These are phyloP conservation scores for Drosophila borborema DNA, from an alignment of 2,888 invertebrate species.

Conservation along the genomic window DNA sequence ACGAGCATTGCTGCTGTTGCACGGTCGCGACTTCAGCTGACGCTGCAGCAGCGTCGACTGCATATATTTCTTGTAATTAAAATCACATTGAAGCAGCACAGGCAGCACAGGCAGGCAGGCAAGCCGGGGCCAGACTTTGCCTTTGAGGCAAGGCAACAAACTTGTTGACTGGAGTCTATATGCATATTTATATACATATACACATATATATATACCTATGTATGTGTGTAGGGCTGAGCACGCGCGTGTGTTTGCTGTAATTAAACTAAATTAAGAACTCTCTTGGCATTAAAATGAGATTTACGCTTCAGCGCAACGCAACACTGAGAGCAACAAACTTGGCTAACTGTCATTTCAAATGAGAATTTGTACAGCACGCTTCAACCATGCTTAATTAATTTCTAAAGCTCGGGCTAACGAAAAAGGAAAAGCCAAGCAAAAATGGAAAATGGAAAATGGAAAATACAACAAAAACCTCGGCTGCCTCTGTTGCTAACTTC, in stretches of 20 bases:
- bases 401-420: slow-evolving; percentile 45
- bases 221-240: slow-evolving; percentile 10
- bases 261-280: slow-evolving; percentile 82
- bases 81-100: slow-evolving; percentile 73
- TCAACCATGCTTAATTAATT: slow-evolving; percentile 63
- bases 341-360: slow-evolving; percentile 62
- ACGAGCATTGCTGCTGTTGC: slow-evolving; percentile 22
- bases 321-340: slow-evolving; percentile 62
- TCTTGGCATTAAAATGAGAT: slow-evolving; percentile 81
- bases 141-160: slow-evolving; percentile 76
- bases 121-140: slow-evolving; percentile 59
- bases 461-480: slow-evolving; percentile 4
- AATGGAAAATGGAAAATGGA: slow-evolving; percentile 1
- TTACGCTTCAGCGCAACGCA: slow-evolving; percentile 72
- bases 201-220: neutral
- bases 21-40: slow-evolving; percentile 66
- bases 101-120: slow-evolving; percentile 30
- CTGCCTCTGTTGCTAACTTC: slow-evolving; percentile 23
- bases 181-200: neutral
- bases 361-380: slow-evolving; percentile 61
- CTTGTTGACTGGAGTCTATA: slow-evolving; percentile 67
- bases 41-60: slow-evolving; percentile 48
- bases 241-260: slow-evolving; percentile 69
- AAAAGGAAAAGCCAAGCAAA: slow-evolving; percentile 23
- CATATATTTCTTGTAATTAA: slow-evolving; percentile 81